Evolutionary conservation across 2,113 vertebrate genomes (phyloP).

Genomic region (Potamarius usumacintae): DNA sequence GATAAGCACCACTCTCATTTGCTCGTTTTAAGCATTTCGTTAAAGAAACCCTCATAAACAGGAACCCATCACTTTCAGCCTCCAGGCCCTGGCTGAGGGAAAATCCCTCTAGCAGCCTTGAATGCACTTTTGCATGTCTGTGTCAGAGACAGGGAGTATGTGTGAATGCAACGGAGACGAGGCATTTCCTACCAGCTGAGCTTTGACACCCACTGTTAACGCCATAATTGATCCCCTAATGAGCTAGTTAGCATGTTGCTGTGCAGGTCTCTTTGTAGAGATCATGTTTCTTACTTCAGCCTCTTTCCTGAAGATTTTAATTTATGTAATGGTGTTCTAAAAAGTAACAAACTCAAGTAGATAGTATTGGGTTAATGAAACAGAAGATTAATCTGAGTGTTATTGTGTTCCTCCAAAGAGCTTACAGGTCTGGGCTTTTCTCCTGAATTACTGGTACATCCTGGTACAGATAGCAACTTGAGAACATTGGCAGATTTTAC

Average conservation of each 20-base stretch:
- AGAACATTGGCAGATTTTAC: background rate
- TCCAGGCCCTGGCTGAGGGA: slow-evolving; percentile 48
- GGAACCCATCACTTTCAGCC: slow-evolving; percentile 66
- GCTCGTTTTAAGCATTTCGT: slow-evolving; percentile 76
- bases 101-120: slow-evolving; percentile 51
- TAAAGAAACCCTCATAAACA: slow-evolving; percentile 76
- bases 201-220: slow-evolving; percentile 31
- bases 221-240: slow-evolving; percentile 46
- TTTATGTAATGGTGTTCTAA: slow-evolving; percentile 12
- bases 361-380: background rate
- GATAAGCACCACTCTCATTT: slow-evolving; percentile 80
- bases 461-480: background rate
- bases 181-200: slow-evolving; percentile 38
- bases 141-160: slow-evolving; percentile 27
- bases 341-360: background rate
- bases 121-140: slow-evolving; percentile 24
- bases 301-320: slow-evolving; percentile 51
- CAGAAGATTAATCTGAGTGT: background rate
- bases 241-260: slow-evolving; percentile 5
- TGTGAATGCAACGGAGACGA: slow-evolving; percentile 43
- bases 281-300: slow-evolving; percentile 17
- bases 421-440: background rate
- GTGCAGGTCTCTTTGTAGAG: slow-evolving; percentile 29
- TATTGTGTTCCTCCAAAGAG: background rate
- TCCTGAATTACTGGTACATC: background rate